Evolutionary conservation across 1,140 invertebrate species (phyloP), one percentile per base, ranked within the genome.

Genomic region (Eufriesea mexicana): DNA sequence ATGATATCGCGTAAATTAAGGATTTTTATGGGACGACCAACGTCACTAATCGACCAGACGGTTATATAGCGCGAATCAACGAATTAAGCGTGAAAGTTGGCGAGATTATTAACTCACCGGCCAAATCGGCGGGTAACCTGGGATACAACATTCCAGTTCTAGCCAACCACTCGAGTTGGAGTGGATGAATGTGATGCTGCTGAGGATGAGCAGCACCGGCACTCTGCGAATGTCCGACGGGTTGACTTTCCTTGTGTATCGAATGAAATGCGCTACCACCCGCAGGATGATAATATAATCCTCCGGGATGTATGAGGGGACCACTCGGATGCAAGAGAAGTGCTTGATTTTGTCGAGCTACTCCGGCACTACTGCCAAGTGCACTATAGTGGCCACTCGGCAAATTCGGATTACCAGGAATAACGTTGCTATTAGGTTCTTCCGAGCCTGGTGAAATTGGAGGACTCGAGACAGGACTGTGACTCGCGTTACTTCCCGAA

Each of bases 71-170:
- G 18, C 2, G 1, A 35, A 28, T 28, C 0, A 62, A 16, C 4
- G 16, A 62, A 23, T 16, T 16, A 28, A 9, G 16, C 1, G 8
- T 2, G 28, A 18, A 5, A 64, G 12, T 64, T 62, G 25, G 16
- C 35, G n/a, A 35, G 64, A 25, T 75, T 25, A 28, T 0, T 9
- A 55, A 92, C 92, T 92, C 76, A 96, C 95, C 95, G 91, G 95
- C 92, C 14, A 95, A 90, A 84, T 95, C 95, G 61, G 94, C 96
- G 10, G 97, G 97, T 87, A 98, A 95, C 89, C 97, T 95, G 71
- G 97, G 97, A 91, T 98, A 98, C 68, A 98, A 95, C 97, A 98
- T 98, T 18, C 97, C 97, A 20, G 97, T 97, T 85, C 97, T 96
- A 2, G 97, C 97, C 51, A 98, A 93, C 96, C 97, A 98, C 93